Evolutionary conservation across 1,140 invertebrate genomes (phyloP).

Genomic region (Eurosta solidaginis): DNA sequence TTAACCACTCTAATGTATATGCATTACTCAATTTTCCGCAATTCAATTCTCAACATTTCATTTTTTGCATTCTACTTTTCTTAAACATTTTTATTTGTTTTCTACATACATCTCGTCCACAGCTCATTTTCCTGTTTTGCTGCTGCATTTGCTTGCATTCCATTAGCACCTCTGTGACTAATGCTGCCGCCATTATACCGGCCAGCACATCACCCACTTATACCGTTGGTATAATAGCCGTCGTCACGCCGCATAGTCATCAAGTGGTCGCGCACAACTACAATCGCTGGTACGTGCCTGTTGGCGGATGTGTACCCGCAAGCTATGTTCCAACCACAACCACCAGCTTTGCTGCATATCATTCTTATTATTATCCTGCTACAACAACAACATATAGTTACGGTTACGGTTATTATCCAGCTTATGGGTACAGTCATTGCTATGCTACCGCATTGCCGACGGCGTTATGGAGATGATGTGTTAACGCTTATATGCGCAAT

Average conservation of each 20-base stretch:
- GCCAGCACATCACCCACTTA: constrained; percentile 24
- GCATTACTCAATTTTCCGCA: constrained; percentile 4
- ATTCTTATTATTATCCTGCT: constrained; percentile 34
- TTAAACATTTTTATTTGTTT: not conserved
- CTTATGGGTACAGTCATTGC: constrained; percentile 45
- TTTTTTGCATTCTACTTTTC: constrained; percentile 17
- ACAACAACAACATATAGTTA: constrained; percentile 39
- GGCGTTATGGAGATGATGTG: constrained; percentile 10
- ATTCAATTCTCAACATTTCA: constrained; percentile 11
- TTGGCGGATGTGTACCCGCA: constrained; percentile 36
- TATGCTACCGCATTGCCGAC: not conserved
- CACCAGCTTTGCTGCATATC: constrained; percentile 30
- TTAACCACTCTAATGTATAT: not conserved
- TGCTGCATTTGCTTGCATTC: not conserved
- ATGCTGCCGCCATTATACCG: not conserved
- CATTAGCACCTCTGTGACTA: not conserved
- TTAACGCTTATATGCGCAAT: constrained; percentile 18
- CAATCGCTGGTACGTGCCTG: constrained; percentile 42
- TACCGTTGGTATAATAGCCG: constrained; percentile 5
- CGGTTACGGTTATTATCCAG: constrained; percentile 41
- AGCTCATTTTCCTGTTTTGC: not conserved
- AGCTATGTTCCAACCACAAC: constrained; percentile 24
- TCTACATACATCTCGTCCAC: not conserved
- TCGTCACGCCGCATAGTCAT: constrained; percentile 42
- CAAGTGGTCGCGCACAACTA: constrained; percentile 49